Conservation (phyloP, 37 sponge, comb jelly and placozoan genomes). For the Hormiphora californensis region DNA sequence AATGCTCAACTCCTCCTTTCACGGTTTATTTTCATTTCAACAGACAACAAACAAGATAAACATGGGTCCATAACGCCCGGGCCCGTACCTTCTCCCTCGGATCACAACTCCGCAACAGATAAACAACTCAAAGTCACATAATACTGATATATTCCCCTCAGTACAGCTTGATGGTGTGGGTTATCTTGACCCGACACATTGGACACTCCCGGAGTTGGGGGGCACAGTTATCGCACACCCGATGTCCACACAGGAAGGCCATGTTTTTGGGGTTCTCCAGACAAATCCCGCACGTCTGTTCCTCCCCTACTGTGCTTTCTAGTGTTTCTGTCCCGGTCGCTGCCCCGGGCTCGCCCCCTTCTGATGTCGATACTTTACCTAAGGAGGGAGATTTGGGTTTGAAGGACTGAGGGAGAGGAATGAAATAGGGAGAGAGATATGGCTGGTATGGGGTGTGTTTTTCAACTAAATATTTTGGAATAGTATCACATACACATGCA, state of each 20-base stretch:
- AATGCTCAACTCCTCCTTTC: no score
- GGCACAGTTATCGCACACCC: conserved; percentile 73
- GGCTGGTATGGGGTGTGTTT: not conserved
- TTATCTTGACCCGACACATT: conserved; percentile 70
- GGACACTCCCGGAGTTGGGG: conserved; percentile 72
- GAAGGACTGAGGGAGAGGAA: conserved; percentile 2
- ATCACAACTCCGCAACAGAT: no score
- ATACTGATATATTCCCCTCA: not conserved
- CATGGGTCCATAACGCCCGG: no score
- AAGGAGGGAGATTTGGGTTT: not conserved
- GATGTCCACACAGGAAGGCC: conserved; percentile 77
- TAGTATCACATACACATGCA: no score
- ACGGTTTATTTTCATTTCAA: no score
- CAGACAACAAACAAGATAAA: no score
- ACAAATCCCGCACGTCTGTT: conserved; percentile 62
- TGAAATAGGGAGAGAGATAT: not conserved
- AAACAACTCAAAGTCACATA: no score
- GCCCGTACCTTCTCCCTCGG: no score
- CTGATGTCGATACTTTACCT: conserved; percentile 43
- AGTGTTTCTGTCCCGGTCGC: not conserved
- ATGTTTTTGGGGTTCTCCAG: conserved; percentile 68
- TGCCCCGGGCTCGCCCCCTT: not conserved
- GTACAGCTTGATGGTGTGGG: conserved; percentile 70
- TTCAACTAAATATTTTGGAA: no score
- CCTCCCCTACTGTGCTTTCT: no score